A percentile compares a stretch with the other conserved stretches of the same genome.
Evolutionary conservation across 2,888 invertebrate species (phyloP).

Genomic region (Lissonota sp.): DNA sequence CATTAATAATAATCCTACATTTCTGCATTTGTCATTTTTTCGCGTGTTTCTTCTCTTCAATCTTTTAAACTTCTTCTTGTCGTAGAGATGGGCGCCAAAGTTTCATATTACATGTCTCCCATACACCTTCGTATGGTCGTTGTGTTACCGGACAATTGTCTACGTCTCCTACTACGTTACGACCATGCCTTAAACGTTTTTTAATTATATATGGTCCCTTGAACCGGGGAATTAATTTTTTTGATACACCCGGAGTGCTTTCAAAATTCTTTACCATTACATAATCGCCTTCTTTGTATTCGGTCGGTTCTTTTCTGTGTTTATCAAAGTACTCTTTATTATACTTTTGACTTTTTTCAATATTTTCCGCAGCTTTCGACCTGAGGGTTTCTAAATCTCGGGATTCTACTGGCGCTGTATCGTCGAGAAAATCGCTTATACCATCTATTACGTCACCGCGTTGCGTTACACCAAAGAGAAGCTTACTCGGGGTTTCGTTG

Average conservation of each 20-base stretch:
- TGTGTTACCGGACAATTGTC: conserved; percentile 17
- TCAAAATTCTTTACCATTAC: conserved; percentile 41
- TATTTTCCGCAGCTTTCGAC: conserved; percentile 19
- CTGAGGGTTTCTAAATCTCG: conserved; percentile 25
- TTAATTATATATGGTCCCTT: conserved; percentile 30
- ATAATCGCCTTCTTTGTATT: conserved; percentile 43
- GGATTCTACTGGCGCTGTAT: neutral
- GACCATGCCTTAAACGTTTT: conserved; percentile 13
- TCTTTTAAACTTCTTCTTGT: neutral
- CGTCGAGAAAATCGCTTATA: conserved; percentile 45
- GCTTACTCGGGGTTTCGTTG: conserved; percentile 69
- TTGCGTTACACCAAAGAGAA: conserved; percentile 74
- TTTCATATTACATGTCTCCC: conserved; percentile 10
- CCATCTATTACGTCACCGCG: conserved; percentile 66
- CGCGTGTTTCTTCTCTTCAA: neutral
- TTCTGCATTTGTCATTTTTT: neutral
- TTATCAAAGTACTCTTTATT: conserved; percentile 29
- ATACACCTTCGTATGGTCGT: conserved; percentile 24
- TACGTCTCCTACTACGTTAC: conserved; percentile 22
- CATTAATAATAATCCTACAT: neutral
- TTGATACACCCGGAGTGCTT: conserved; percentile 24
- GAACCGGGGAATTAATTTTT: conserved; percentile 29
- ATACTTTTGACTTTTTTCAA: conserved; percentile 17
- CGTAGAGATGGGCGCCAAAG: conserved; percentile 8
- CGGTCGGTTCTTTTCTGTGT: conserved; percentile 29